These are phyloP conservation scores for Cliona cf. orientalis DNA, from an alignment of 37 sponge, comb jelly and placozoan species.

Conservation along the genomic window DNA sequence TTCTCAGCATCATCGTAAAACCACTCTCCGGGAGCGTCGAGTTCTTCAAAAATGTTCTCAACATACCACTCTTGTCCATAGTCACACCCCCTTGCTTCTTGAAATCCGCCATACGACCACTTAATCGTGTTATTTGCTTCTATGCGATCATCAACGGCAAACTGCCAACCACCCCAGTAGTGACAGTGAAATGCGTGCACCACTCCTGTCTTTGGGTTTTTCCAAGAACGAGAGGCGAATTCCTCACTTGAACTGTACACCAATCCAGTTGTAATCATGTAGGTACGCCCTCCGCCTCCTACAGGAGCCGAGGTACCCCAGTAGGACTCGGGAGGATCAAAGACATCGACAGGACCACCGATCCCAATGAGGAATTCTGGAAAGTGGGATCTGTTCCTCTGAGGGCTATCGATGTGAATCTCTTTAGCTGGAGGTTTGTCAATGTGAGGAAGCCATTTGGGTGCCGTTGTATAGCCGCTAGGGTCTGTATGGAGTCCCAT, in stretches of 20 bases:
- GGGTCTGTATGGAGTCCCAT: no score
- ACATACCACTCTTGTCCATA: conserved; percentile 37
- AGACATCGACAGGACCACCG: no score
- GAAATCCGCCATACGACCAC: conserved; percentile 55
- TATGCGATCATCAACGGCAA: conserved; percentile 26
- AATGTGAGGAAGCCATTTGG: no score
- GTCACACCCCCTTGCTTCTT: conserved; percentile 60
- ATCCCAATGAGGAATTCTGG: no score
- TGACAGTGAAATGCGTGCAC: conserved; percentile 64
- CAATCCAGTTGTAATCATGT: conserved; percentile 8
- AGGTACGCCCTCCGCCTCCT: no score
- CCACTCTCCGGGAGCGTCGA: conserved; percentile 65
- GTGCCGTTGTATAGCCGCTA: no score
- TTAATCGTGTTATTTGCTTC: conserved; percentile 22
- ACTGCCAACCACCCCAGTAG: conserved; percentile 65
- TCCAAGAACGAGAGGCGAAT: conserved; percentile 56
- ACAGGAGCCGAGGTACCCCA: no score
- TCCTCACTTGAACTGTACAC: conserved; percentile 8
- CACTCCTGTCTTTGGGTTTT: conserved; percentile 53
- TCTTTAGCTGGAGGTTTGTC: no score
- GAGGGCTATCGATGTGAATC: no score
- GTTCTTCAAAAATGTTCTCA: conserved; percentile 45
- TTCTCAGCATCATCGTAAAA: conserved; percentile 29
- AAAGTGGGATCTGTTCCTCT: no score
- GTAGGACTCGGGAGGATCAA: no score